Conservation (phyloP, 2,797 vertebrate species). For the Aplochiton taeniatus region DNA sequence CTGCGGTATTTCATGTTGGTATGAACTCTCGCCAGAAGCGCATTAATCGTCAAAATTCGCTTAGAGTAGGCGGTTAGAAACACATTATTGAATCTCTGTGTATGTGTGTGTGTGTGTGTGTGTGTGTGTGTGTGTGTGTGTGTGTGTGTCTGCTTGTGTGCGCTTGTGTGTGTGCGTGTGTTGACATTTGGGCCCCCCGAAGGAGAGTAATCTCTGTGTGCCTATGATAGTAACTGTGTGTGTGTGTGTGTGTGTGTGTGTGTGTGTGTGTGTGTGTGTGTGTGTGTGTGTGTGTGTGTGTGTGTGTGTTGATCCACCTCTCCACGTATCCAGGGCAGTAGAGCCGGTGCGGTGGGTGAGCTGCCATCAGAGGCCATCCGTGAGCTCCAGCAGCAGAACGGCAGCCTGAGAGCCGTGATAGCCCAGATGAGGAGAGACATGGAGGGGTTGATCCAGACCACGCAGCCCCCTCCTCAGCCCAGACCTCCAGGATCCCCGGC, state of each 20-base stretch:
- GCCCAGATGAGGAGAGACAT: conserved; percentile 89
- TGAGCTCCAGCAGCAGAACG: conserved; percentile 83
- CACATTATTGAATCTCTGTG: background rate
- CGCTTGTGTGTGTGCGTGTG: background rate
- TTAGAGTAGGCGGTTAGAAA: background rate
- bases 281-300: background rate
- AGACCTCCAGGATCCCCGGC: background rate
- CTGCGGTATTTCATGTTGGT: background rate
- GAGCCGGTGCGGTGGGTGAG: conserved; percentile 20
- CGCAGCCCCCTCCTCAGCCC: background rate
- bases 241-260: background rate
- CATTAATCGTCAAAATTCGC: background rate
- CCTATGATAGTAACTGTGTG: too few relatives aligned
- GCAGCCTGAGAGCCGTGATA: conserved; percentile 72
- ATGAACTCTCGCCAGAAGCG: background rate
- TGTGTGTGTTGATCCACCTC: background rate
- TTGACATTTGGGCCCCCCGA: too few relatives aligned
- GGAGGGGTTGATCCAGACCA: conserved; percentile 72
- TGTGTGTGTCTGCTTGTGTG: background rate
- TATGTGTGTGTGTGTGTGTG: conserved; percentile 1
- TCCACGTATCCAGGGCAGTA: conserved; percentile 32
- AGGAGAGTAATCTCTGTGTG: too few relatives aligned
- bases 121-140: background rate
- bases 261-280: background rate
- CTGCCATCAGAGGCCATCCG: conserved; percentile 70